Base-by-base conservation (phyloP, 2,113 vertebrate species). In the Cyanistes caeruleus region DNA sequence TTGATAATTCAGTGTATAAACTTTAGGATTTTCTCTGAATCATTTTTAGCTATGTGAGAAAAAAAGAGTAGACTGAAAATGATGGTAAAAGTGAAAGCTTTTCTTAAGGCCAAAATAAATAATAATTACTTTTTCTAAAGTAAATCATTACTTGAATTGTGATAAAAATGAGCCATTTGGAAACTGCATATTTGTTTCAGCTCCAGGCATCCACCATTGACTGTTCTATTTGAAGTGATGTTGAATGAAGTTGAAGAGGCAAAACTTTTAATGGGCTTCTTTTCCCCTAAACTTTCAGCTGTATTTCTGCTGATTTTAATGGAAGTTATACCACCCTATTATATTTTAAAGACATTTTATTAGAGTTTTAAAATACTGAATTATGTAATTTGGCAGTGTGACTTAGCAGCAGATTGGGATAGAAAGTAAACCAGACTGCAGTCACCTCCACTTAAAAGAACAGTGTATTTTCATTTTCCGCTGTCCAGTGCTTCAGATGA, bases 1-100 rank as follows among this genome's bases (percentile, higher is more conserved):
- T 67, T 75, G 56, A 80, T 94, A 88, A 96, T 93, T 92, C 56
- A 2, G 11, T 86, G 76, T 93, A 86, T 92, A 96, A 91, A 88
- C 85, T 55, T 52, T 49, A 90, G 88, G 93, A 93, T 96, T 95
- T 90, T 93, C 80, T 84, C 64, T 37, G 72, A 70, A 81, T 77
- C 9, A 20, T 87, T 86, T 90, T 86, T 41, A 77, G 76, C n/a
- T 81, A 15, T 58, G 17, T 60, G 60, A 56, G 65, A 88, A 77
- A 87, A 55, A 58, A 72, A 63, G 15, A 73, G 28, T 10, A 70
- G 53, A 60, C 5, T 65, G 44, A 51, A 77, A 79, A 76, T 55
- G 9, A 74, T 87, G 56, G 48, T 49, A 59, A 37, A 83, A 91
- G 44, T 51, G 25, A 64, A 94, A 60, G 21, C 25, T 73, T 83